phyloP scores from a whole-genome alignment of 2,797 vertebrate species.

The Apodemus agrarius region DNA sequence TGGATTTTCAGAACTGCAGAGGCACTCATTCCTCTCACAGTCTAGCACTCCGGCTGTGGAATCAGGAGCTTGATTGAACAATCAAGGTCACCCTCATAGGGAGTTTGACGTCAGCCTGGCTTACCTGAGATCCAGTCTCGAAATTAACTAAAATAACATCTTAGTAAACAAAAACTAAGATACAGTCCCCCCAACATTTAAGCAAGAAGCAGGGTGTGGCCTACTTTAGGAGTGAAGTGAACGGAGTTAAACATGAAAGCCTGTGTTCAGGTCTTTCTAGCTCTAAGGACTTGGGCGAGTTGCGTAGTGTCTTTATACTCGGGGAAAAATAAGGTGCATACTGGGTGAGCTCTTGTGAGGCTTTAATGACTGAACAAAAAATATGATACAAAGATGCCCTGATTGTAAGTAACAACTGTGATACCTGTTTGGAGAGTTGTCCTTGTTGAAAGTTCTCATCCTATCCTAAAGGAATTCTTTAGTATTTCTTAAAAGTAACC shows the following conservation, averaged over 20 bases:
- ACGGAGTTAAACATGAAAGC: neutral
- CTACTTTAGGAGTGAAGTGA: neutral
- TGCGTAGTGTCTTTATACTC: neutral
- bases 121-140: neutral
- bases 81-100: neutral
- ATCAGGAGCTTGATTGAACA: neutral
- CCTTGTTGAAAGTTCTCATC: slow-evolving; percentile 36
- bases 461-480: slow-evolving; percentile 53
- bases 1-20: neutral
- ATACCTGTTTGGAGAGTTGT: slow-evolving; percentile 32
- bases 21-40: neutral
- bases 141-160: neutral
- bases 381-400: neutral
- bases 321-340: neutral
- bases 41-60: neutral
- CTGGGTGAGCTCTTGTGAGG: neutral
- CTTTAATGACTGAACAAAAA: slow-evolving; percentile 42
- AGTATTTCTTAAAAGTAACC: slow-evolving; percentile 26
- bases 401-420: neutral
- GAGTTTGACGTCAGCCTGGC: neutral
- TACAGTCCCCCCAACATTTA: slow-evolving; percentile 41
- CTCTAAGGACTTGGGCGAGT: neutral
- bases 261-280: neutral
- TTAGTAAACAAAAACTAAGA: slow-evolving; percentile 55
- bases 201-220: neutral